Percentiles rank a stretch among this genome's conserved stretches.
These are phyloP conservation scores for Sminthurinus aureus DNA, from an alignment of 2,888 invertebrate species.

Conservation along the genomic window DNA sequence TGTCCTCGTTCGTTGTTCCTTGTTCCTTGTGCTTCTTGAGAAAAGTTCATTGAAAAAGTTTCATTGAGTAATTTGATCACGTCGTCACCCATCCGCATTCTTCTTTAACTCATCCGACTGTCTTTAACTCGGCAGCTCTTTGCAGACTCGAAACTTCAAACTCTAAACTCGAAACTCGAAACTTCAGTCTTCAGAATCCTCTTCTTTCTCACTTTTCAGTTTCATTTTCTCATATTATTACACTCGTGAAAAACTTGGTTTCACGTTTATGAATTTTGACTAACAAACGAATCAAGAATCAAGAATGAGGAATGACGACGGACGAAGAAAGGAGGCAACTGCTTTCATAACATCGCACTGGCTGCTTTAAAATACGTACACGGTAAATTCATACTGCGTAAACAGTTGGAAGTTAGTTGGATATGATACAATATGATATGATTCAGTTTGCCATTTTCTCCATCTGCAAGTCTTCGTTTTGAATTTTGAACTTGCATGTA, in stretches of 20 bases:
- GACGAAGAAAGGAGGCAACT: too few relatives aligned
- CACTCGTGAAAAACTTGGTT: background rate
- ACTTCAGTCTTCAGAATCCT: too few relatives aligned
- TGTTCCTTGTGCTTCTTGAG: background rate
- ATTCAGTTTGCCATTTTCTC: too few relatives aligned
- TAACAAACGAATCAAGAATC: too few relatives aligned
- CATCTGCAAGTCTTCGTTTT: too few relatives aligned
- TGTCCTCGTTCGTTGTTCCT: background rate
- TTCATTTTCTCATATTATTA: background rate
- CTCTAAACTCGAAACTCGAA: background rate
- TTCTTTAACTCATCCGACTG: background rate
- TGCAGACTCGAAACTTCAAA: background rate
- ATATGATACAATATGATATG: too few relatives aligned
- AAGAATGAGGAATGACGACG: too few relatives aligned
- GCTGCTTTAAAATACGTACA: too few relatives aligned
- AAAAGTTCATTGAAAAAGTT: conserved; percentile 36
- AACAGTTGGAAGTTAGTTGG: too few relatives aligned
- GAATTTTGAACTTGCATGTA: too few relatives aligned
- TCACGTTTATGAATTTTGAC: background rate
- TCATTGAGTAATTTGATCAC: conserved; percentile 42
- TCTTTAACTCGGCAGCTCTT: background rate
- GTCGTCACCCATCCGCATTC: conserved; percentile 4
- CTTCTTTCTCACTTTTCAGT: background rate
- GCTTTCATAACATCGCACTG: too few relatives aligned
- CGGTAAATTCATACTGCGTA: too few relatives aligned